phyloP scores from a whole-genome alignment of 2,797 vertebrate species.

The Masticophis lateralis region DNA sequence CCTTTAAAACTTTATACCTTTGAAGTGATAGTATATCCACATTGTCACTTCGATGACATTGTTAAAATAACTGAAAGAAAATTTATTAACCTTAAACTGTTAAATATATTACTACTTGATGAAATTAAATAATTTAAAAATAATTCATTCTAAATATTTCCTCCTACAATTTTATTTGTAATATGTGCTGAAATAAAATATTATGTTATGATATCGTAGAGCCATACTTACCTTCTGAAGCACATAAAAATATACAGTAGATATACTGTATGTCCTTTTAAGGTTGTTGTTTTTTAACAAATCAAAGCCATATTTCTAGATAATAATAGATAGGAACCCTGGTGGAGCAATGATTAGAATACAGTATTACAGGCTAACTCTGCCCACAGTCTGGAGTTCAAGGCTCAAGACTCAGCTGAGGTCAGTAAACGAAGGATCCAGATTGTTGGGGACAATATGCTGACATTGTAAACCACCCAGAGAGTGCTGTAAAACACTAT shows the following conservation, averaged over 20 bases:
- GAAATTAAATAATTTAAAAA: not conserved
- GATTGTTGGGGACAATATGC: not conserved
- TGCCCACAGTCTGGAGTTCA: not conserved
- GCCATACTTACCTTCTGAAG: not conserved
- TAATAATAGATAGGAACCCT: not conserved
- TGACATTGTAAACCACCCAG: not conserved
- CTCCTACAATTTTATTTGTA: not conserved
- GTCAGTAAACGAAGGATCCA: not conserved
- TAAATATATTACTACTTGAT: not conserved
- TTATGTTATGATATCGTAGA: not conserved
- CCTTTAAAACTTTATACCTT: not conserved
- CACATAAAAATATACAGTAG: not conserved
- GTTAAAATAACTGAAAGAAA: slow-evolving; percentile 2
- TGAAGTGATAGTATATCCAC: not conserved
- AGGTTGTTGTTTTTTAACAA: not conserved
- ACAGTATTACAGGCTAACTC: not conserved
- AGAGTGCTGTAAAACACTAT: not conserved
- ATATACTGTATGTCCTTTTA: not conserved
- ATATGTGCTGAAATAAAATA: not conserved
- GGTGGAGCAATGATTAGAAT: not conserved
- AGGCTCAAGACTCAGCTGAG: not conserved
- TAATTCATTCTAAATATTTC: slow-evolving; percentile 2
- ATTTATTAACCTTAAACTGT: not conserved
- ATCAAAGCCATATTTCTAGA: not conserved
- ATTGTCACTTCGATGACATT: not conserved